Percentiles rank a stretch among this genome's conserved stretches.
These are phyloP conservation scores for Empidonax traillii DNA, from an alignment of 2,113 vertebrate genomes.

Conservation along the genomic window DNA sequence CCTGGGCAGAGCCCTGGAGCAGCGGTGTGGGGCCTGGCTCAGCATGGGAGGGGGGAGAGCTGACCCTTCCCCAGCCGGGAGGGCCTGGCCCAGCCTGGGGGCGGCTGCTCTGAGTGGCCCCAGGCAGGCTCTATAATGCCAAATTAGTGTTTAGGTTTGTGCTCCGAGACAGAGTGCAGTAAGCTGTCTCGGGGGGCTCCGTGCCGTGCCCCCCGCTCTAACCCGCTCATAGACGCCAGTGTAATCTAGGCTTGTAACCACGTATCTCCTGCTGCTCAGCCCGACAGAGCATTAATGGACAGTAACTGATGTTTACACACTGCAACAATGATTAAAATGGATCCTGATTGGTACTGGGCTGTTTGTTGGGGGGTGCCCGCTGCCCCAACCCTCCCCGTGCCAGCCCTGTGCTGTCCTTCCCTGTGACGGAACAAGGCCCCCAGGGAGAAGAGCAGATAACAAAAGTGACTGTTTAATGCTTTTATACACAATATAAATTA, in stretches of 20 bases:
- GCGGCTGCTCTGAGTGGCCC: background rate
- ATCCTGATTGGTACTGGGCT: constrained; percentile 41
- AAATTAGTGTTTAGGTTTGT: constrained; percentile 75
- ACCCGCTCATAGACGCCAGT: constrained; percentile 61
- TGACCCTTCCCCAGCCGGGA: background rate
- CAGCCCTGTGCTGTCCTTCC: rapidly evolving
- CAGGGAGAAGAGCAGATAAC: constrained; percentile 34
- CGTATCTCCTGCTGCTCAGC: constrained; percentile 39
- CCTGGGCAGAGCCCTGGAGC: background rate
- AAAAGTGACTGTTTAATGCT: constrained; percentile 68
- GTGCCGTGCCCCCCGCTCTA: background rate
- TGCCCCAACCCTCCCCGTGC: rapidly evolving
- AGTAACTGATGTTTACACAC: constrained; percentile 62
- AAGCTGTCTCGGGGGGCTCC: constrained; percentile 2
- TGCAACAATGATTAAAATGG: constrained; percentile 58
- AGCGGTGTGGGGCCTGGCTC: background rate
- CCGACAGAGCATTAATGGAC: constrained; percentile 39
- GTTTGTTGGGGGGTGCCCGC: background rate
- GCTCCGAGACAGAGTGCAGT: constrained; percentile 50
- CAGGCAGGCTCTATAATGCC: constrained; percentile 48
- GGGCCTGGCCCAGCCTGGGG: background rate
- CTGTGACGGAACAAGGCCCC: background rate
- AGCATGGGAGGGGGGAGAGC: background rate
- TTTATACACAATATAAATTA: constrained; percentile 76
- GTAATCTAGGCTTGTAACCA: constrained; percentile 58